A percentile compares a stretch with the other conserved stretches of the same genome.
These are phyloP conservation scores for Cuculus canorus DNA, from an alignment of 2,797 vertebrate genomes.

Conservation along the genomic window DNA sequence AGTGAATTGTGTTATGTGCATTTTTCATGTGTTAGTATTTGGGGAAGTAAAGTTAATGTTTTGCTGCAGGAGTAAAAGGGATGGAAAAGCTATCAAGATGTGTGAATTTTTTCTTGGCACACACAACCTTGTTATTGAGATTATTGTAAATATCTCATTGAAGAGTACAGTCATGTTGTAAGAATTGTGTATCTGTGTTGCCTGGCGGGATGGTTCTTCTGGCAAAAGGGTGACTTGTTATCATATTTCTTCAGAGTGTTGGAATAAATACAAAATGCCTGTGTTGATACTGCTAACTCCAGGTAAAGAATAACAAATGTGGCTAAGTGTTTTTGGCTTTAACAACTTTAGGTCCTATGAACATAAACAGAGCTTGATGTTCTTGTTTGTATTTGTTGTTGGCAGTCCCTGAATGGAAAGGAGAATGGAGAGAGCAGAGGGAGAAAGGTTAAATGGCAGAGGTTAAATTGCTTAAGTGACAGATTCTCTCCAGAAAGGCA, in stretches of 20 bases:
- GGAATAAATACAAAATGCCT: neutral
- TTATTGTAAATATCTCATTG: neutral
- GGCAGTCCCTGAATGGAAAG: neutral
- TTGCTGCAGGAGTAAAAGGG: neutral
- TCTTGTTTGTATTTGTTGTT: neutral
- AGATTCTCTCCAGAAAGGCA: constrained; percentile 57
- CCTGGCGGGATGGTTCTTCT: neutral
- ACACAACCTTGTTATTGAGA: neutral
- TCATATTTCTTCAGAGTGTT: neutral
- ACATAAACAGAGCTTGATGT: neutral
- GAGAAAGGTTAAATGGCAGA: constrained; percentile 62
- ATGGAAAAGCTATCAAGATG: neutral
- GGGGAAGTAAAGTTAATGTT: neutral
- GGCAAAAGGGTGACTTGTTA: neutral
- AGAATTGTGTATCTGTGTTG: neutral
- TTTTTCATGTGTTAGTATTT: constrained; percentile 13
- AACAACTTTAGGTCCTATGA: neutral
- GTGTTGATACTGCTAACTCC: neutral
- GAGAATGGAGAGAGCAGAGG: neutral
- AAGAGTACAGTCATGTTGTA: neutral
- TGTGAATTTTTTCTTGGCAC: neutral
- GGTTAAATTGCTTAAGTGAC: constrained; percentile 60
- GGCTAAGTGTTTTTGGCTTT: neutral
- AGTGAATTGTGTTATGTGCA: neutral
- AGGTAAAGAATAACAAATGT: neutral